Conservation (phyloP, 2,113 vertebrate genomes). For the Oreochromis niloticus region DNA sequence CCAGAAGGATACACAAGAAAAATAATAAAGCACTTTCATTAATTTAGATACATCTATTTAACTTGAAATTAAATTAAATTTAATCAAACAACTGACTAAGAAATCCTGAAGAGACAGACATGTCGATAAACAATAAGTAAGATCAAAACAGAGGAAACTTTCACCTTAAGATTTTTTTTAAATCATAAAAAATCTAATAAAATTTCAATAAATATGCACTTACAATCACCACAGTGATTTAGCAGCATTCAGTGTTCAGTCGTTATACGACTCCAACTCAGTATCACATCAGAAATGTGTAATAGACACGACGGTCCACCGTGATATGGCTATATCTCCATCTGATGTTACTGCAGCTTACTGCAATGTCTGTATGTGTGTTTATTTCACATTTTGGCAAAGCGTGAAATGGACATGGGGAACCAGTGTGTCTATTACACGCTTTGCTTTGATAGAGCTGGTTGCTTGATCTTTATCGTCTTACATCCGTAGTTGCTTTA, state of each 20-base stretch:
- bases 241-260: not conserved
- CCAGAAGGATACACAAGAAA: not conserved
- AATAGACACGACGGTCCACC: not conserved
- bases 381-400: not conserved
- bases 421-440: not conserved
- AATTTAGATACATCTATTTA: not conserved
- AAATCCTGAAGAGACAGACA: not conserved
- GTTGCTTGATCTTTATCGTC: not conserved
- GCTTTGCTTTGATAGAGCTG: not conserved
- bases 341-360: not conserved
- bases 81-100: not conserved
- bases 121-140: not conserved
- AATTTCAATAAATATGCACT: not conserved
- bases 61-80: not conserved
- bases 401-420: not conserved
- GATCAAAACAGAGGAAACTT: not conserved
- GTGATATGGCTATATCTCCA: not conserved
- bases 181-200: not conserved
- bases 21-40: not conserved
- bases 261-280: not conserved
- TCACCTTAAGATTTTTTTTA: not conserved
- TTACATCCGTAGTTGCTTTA: not conserved
- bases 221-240: not conserved
- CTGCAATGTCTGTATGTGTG: not conserved
- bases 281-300: not conserved